These are phyloP conservation scores for Calliopum simillimum DNA, from an alignment of 2,888 invertebrate genomes.

Conservation along the genomic window DNA sequence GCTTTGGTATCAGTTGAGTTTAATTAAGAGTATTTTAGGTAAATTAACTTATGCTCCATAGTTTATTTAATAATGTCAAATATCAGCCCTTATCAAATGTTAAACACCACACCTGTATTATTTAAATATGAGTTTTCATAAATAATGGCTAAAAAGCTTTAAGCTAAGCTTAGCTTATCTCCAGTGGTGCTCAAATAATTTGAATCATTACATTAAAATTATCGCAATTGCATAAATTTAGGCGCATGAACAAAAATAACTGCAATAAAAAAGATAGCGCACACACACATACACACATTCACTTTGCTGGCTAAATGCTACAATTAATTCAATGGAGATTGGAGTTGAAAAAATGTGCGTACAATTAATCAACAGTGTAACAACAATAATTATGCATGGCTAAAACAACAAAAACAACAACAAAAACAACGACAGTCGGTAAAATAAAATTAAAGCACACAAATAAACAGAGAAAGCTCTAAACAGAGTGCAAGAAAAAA, in stretches of 20 bases:
- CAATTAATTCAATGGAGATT: slow-evolving; percentile 3
- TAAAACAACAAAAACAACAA: not conserved
- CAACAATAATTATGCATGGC: slow-evolving; percentile 10
- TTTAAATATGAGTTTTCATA: too few relatives aligned
- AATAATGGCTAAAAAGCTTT: too few relatives aligned
- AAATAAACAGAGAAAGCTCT: not conserved
- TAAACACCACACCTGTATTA: too few relatives aligned
- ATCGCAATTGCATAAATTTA: slow-evolving; percentile 5
- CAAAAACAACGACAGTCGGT: not conserved
- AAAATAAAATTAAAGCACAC: too few relatives aligned
- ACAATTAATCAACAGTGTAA: slow-evolving; percentile 3
- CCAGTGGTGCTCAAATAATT: too few relatives aligned
- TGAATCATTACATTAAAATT: not conserved
- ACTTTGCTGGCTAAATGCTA: not conserved
- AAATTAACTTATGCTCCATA: too few relatives aligned
- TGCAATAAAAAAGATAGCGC: not conserved
- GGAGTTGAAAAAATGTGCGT: not conserved
- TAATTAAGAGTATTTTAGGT: too few relatives aligned
- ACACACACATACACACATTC: not conserved
- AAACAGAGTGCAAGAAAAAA: slow-evolving; percentile 9
- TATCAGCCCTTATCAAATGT: too few relatives aligned
- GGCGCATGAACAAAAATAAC: not conserved
- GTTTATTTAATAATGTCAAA: too few relatives aligned
- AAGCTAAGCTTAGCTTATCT: too few relatives aligned
- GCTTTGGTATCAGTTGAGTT: too few relatives aligned